Evolutionary conservation across 2,797 vertebrate genomes (phyloP).

Genomic region (Prunella strophiata): DNA sequence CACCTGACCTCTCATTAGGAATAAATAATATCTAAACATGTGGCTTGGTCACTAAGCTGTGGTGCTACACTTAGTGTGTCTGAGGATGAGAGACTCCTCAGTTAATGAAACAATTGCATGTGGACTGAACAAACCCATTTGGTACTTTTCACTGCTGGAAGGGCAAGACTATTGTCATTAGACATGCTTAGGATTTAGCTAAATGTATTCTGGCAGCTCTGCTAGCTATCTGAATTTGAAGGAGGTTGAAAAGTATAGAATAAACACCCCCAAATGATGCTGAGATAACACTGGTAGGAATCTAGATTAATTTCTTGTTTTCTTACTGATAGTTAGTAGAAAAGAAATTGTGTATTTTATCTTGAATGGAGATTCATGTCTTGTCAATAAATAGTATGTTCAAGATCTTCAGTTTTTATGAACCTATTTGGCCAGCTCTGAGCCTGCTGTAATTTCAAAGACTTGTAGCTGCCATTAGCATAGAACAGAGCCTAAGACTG

Average conservation of each 20-base stretch:
- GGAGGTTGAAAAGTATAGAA: neutral
- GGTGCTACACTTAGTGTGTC: neutral
- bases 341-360: neutral
- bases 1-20: neutral
- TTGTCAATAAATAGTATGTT: neutral
- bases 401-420: neutral
- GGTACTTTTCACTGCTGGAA: neutral
- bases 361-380: neutral
- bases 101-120: neutral
- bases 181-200: neutral
- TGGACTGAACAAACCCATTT: neutral
- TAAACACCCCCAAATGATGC: neutral
- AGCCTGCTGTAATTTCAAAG: neutral
- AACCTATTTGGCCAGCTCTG: neutral
- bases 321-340: neutral
- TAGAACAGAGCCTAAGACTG: neutral
- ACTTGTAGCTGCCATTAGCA: neutral
- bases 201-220: neutral
- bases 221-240: neutral
- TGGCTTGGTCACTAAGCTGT: neutral
- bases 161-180: neutral
- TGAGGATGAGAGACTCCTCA: neutral
- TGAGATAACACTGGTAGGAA: neutral
- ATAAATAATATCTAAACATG: neutral
- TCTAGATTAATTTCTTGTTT: neutral